These are phyloP conservation scores for Dipus sagitta DNA, from an alignment of 2,797 vertebrate species.

Conservation along the genomic window DNA sequence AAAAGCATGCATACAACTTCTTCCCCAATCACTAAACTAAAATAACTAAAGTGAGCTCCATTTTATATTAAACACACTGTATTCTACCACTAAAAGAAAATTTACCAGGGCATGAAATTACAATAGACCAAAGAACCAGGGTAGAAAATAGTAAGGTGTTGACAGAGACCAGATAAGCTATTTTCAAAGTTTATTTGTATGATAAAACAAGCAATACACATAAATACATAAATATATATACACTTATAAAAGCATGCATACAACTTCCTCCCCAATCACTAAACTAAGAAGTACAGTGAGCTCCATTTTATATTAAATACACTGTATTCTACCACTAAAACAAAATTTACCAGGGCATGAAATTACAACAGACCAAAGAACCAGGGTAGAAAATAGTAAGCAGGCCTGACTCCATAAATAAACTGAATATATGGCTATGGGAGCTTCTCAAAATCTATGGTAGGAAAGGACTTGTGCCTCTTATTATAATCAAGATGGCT, in stretches of 20 bases:
- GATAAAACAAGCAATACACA: background rate
- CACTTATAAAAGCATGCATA: background rate
- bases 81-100: background rate
- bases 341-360: background rate
- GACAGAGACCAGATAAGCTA: background rate
- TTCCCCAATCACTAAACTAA: background rate
- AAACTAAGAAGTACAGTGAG: background rate
- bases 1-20: rapidly evolving
- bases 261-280: background rate
- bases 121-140: background rate
- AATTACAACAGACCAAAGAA: background rate
- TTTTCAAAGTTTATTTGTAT: slow-evolving; percentile 47
- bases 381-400: background rate
- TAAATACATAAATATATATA: background rate
- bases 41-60: background rate
- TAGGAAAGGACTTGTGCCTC: background rate
- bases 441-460: background rate
- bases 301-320: background rate
- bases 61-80: background rate
- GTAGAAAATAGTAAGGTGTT: background rate
- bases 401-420: background rate
- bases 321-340: background rate
- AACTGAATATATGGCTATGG: background rate
- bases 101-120: background rate
- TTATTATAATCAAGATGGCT: background rate